phyloP scores from a whole-genome alignment of 2,797 vertebrate species.

The Loriculus beryllinus region DNA sequence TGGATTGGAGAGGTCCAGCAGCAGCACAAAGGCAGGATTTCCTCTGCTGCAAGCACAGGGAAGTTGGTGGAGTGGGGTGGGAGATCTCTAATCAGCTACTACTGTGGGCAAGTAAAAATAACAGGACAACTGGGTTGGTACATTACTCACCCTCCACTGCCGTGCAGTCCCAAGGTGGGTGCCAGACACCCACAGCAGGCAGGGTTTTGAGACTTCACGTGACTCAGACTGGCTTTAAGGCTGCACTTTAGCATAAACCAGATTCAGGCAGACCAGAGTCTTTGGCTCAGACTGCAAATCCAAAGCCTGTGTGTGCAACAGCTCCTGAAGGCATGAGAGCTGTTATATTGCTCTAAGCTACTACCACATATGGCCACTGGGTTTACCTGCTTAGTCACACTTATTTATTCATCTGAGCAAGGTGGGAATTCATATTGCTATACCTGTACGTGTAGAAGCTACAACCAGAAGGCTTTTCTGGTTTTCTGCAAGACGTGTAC shows the following conservation, averaged over 20 bases:
- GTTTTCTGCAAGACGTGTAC: not conserved
- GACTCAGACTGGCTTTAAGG: not conserved
- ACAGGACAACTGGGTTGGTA: not conserved
- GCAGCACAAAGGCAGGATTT: not conserved
- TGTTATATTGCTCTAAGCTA: not conserved
- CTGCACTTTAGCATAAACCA: not conserved
- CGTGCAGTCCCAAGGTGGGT: not conserved
- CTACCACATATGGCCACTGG: rapidly evolving
- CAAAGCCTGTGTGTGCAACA: not conserved
- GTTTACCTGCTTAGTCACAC: not conserved
- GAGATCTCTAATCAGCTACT: not conserved
- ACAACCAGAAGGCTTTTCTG: not conserved
- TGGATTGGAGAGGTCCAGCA: not conserved
- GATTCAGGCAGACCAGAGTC: not conserved
- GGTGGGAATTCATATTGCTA: not conserved
- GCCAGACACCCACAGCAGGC: not conserved
- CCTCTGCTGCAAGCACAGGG: not conserved
- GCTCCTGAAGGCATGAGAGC: not conserved
- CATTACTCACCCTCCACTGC: not conserved
- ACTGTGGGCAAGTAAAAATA: not conserved
- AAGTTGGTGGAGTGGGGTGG: not conserved
- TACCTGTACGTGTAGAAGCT: not conserved
- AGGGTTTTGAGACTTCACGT: rapidly evolving
- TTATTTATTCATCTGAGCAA: not conserved
- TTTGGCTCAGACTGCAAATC: not conserved